Evolutionary conservation across 64 coral and sea anemone species (phyloP).

Genomic region (Trachythela sp.): DNA sequence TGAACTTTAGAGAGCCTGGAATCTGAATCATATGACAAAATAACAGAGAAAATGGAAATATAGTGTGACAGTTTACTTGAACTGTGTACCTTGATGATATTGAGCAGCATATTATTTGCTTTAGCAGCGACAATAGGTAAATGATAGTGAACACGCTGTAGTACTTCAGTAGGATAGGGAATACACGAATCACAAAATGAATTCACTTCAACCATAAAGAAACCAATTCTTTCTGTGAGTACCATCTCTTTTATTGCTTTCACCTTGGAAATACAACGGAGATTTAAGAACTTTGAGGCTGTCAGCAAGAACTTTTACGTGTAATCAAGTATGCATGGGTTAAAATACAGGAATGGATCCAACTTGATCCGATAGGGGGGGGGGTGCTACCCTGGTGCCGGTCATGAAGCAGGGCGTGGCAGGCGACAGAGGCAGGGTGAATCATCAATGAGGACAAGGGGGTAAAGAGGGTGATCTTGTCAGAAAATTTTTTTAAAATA

Average conservation of each 20-base stretch:
- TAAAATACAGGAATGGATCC: too few species aligned
- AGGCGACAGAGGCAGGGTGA: too few species aligned
- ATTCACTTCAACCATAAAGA: constrained; percentile 67
- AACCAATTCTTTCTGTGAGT: constrained; percentile 70
- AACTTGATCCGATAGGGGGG: too few species aligned
- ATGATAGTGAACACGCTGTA: constrained; percentile 59
- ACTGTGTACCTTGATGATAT: constrained; percentile 84
- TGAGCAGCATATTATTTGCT: constrained; percentile 70
- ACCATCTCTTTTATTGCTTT: constrained; percentile 67
- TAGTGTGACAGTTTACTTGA: not conserved
- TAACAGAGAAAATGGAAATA: not conserved
- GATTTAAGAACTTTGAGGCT: not conserved
- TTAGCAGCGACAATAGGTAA: constrained; percentile 81
- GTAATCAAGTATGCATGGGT: not conserved
- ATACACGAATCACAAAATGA: constrained; percentile 63
- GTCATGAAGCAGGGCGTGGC: too few species aligned
- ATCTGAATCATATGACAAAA: not conserved
- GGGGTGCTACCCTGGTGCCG: too few species aligned
- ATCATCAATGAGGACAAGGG: too few species aligned
- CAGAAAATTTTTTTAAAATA: too few species aligned
- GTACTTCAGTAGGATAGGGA: constrained; percentile 65
- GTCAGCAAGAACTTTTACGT: not conserved
- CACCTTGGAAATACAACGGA: constrained; percentile 23
- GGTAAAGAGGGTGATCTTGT: too few species aligned
- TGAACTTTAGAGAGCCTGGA: too few species aligned